Base-by-base conservation (phyloP, 92 coral and sea anemone genomes). In the Metridium senile region DNA sequence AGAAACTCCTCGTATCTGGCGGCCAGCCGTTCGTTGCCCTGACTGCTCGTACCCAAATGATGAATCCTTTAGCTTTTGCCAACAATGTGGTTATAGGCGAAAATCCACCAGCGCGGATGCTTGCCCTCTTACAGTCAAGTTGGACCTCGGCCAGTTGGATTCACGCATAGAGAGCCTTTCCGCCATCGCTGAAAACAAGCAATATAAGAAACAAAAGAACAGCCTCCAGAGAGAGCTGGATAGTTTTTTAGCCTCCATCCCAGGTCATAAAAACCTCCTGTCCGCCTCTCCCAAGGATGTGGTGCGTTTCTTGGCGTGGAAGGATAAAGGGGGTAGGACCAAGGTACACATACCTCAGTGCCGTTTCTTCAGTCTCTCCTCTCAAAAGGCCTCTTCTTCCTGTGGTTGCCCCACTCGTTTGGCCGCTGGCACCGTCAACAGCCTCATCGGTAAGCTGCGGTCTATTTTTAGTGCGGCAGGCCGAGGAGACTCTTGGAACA, bases 31-130 rank as follows among this genome's bases (percentile, higher is more conserved):
- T 30, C 72, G 78, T 54, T 83, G 84, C 66, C 84, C 86, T 6
- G 66, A 80, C 0, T 83, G 92, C 53, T 52, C 9, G 21, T 84
- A 88, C 65, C 78, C 92, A 21, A 83, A 87, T 77, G 86, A 88
- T 49, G 66, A 1, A 20, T 75, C 85, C 59, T 79, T 88, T 45
- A 27, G 19, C 31, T 84, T 67, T 39, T 88, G 88, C 70, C 83
- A 84, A 16, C 84, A 56, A 72, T 87, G 91, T 62, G 91, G 88
- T 62, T 82, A 76, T 47, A 71, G 43, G 35, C 57, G 74, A 31
- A 64, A 31, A 51, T 9, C 58, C 22, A 34, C 43, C 17, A 53
- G 46, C 20, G 47, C 26, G 10, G 26, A 10, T 8, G 25, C 64
- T 19, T 8, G 2, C 1, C 66, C 77, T 17, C 65, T 16, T 1